Evolutionary conservation across 1,140 invertebrate species (phyloP).

Genomic region (Drosophila hydei): DNA sequence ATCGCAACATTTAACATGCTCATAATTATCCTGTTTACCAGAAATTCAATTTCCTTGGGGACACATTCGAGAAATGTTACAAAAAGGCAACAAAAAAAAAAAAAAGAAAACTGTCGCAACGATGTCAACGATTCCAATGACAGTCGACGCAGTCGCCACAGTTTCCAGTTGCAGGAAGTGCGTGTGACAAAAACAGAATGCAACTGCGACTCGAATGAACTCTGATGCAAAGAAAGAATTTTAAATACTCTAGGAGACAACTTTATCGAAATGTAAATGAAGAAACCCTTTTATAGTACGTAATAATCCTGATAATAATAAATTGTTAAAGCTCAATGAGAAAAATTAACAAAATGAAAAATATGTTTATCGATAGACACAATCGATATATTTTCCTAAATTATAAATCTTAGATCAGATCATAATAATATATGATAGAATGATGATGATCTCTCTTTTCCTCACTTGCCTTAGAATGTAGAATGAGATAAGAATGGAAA

Average conservation of each 20-base stretch:
- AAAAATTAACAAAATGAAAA: no score
- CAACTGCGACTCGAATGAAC: constrained; percentile 33
- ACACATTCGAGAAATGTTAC: constrained; percentile 58
- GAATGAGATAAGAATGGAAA: no score
- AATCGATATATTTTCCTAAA: no score
- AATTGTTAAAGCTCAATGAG: no score
- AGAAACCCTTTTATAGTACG: no score
- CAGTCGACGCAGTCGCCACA: constrained; percentile 35
- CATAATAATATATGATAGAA: no score
- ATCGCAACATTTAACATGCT: constrained; percentile 83
- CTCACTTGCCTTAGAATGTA: no score
- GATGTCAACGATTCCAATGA: constrained; percentile 59
- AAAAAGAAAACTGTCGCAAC: constrained; percentile 55
- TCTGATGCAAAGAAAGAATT: not conserved
- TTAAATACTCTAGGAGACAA: constrained; percentile 2
- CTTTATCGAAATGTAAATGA: no score
- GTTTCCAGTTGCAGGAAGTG: constrained; percentile 29
- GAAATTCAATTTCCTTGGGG: constrained; percentile 80
- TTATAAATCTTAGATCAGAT: no score
- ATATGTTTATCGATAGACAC: no score
- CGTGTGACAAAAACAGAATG: constrained; percentile 60
- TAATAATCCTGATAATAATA: no score
- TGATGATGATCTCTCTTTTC: no score
- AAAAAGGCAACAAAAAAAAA: constrained; percentile 32
- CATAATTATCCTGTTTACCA: constrained; percentile 83